These are phyloP conservation scores for Drosophila bifasciata DNA, from an alignment of 1,140 invertebrate species.

Conservation along the genomic window DNA sequence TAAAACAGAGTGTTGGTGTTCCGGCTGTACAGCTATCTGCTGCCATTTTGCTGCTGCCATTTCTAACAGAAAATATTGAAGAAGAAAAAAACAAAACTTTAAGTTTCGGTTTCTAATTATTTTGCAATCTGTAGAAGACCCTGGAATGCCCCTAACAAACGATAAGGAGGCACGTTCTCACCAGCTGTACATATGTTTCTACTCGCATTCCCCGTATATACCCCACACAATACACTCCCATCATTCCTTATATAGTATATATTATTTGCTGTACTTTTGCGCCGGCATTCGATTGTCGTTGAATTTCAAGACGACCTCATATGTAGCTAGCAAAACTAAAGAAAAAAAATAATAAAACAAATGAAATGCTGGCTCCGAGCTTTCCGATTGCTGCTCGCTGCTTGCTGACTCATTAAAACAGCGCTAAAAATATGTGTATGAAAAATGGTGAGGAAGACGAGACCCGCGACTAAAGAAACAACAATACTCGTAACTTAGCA, in stretches of 20 bases:
- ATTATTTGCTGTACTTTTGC: constrained; percentile 42
- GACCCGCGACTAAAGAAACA: background rate
- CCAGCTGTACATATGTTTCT: constrained; percentile 29
- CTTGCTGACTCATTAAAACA: constrained; percentile 74
- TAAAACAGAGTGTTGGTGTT: constrained; percentile 1
- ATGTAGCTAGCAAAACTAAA: constrained; percentile 38
- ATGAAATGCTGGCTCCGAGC: constrained; percentile 40
- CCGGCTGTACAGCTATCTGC: background rate
- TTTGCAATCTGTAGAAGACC: constrained; percentile 9
- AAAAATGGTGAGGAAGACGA: background rate
- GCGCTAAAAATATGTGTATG: constrained; percentile 52
- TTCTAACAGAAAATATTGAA: constrained; percentile 14
- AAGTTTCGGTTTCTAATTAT: constrained; percentile 35
- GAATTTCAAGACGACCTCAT: constrained; percentile 63
- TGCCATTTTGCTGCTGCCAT: constrained; percentile 13
- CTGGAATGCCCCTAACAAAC: constrained; percentile 20
- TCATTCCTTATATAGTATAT: no score
- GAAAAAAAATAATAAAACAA: constrained; percentile 38
- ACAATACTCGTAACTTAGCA: background rate
- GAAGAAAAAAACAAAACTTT: constrained; percentile 25
- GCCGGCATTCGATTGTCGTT: constrained; percentile 27
- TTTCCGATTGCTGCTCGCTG: constrained; percentile 42
- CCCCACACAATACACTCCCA: no score
- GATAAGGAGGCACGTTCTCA: constrained; percentile 53
- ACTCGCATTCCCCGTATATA: no score